These are phyloP conservation scores for Drosophila nannoptera DNA, from an alignment of 1,140 invertebrate species.

Conservation along the genomic window DNA sequence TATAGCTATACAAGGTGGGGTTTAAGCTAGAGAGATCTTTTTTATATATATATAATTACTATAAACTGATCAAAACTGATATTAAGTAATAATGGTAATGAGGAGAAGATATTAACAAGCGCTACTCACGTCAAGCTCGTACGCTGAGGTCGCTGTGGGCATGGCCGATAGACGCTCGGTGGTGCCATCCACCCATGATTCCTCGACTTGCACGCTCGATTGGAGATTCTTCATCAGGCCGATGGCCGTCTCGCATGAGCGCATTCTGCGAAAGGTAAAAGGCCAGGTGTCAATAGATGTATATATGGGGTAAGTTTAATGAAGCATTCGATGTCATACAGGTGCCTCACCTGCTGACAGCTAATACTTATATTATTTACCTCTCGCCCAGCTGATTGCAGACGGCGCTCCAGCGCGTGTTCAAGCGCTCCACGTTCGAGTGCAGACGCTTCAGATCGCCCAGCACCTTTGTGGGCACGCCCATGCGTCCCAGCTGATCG, in stretches of 20 bases:
- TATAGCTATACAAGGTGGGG: constrained; percentile 51
- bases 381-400: constrained; percentile 94
- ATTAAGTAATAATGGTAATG: constrained; percentile 28
- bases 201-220: constrained; percentile 90
- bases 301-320: constrained; percentile 12
- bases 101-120: constrained; percentile 22
- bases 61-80: constrained; percentile 39
- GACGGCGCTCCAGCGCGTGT: constrained; percentile 93
- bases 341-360: constrained; percentile 39
- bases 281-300: constrained; percentile 7
- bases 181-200: constrained; percentile 91
- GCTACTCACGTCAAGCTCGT: constrained; percentile 79
- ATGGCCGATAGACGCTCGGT: constrained; percentile 75
- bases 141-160: constrained; percentile 78
- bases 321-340: constrained; percentile 18
- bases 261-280: constrained; percentile 82
- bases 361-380: constrained; percentile 78
- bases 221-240: constrained; percentile 92
- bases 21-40: constrained; percentile 6
- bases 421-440: constrained; percentile 92
- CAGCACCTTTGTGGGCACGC: constrained; percentile 83
- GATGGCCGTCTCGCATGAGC: constrained; percentile 91
- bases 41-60: constrained; percentile 33
- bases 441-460: constrained; percentile 95
- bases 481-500: constrained; percentile 90